Conservation (phyloP, 2,797 vertebrate genomes). For the Alfaro cultratus region DNA sequence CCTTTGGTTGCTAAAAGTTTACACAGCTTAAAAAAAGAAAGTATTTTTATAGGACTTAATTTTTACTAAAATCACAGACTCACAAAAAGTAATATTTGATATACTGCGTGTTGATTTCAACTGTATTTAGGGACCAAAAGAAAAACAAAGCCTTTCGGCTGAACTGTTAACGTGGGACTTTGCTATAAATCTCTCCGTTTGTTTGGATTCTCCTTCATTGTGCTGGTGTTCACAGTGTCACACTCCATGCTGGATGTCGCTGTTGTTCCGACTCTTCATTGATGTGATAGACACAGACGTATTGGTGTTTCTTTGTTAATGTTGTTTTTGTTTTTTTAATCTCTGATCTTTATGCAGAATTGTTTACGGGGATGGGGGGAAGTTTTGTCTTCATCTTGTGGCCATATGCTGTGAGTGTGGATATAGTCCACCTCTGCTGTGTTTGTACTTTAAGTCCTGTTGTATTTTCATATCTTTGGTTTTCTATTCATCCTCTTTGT, state of each 20-base stretch:
- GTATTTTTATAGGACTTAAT: constrained; percentile 77
- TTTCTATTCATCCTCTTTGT: constrained; percentile 18
- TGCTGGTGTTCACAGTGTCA: constrained; percentile 24
- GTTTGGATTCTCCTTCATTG: constrained; percentile 27
- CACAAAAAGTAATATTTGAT: constrained; percentile 46
- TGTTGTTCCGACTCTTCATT: constrained; percentile 19
- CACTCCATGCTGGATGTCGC: constrained; percentile 12
- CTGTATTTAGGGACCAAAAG: constrained; percentile 28
- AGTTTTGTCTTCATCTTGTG: neutral
- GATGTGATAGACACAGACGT: constrained; percentile 6
- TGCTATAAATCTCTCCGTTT: constrained; percentile 10
- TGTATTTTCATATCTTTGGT: constrained; percentile 9
- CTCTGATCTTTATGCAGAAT: constrained; percentile 15
- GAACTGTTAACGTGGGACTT: constrained; percentile 11
- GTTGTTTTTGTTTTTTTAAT: constrained; percentile 25
- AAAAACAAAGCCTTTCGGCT: constrained; percentile 25
- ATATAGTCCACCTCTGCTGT: constrained; percentile 10
- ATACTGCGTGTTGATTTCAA: constrained; percentile 36
- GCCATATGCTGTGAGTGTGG: neutral
- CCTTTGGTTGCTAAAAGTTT: constrained; percentile 79
- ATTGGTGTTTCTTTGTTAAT: constrained; percentile 40
- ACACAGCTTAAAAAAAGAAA: constrained; percentile 63
- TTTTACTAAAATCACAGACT: constrained; percentile 55
- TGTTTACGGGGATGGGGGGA: neutral
- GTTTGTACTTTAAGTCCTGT: constrained; percentile 15